phyloP scores from a whole-genome alignment of 2,797 vertebrate genomes.

The Acropternis orthonyx region DNA sequence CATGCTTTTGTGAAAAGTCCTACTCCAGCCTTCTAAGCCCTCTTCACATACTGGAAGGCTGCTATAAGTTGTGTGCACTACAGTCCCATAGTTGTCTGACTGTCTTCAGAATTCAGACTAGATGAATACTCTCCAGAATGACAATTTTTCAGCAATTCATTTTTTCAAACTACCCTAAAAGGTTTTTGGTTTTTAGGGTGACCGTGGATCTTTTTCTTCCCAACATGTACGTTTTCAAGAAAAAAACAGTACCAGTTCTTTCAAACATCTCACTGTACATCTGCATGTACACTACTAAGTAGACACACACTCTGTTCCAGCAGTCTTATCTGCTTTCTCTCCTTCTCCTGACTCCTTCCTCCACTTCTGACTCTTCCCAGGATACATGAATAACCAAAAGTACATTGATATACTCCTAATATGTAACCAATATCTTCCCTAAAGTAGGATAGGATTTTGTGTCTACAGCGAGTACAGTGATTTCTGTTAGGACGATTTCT shows the following conservation, averaged over 20 bases:
- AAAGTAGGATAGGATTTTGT: not conserved
- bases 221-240: not conserved
- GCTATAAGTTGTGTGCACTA: not conserved
- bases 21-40: not conserved
- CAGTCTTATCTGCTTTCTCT: not conserved
- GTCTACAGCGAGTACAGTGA: not conserved
- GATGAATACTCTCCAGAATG: not conserved
- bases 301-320: not conserved
- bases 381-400: not conserved
- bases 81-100: not conserved
- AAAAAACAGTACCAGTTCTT: not conserved
- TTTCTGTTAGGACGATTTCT: not conserved
- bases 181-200: accelerated
- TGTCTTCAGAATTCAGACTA: not conserved
- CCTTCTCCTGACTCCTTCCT: not conserved
- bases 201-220: accelerated
- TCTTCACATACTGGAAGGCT: not conserved
- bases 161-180: not conserved
- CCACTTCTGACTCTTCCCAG: not conserved
- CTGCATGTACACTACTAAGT: not conserved
- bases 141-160: not conserved
- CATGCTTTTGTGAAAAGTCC: not conserved
- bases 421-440: not conserved
- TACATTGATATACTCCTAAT: not conserved
- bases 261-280: not conserved